Base-by-base conservation (phyloP, 2,797 vertebrate genomes). In the Steatocranus sp. region DNA sequence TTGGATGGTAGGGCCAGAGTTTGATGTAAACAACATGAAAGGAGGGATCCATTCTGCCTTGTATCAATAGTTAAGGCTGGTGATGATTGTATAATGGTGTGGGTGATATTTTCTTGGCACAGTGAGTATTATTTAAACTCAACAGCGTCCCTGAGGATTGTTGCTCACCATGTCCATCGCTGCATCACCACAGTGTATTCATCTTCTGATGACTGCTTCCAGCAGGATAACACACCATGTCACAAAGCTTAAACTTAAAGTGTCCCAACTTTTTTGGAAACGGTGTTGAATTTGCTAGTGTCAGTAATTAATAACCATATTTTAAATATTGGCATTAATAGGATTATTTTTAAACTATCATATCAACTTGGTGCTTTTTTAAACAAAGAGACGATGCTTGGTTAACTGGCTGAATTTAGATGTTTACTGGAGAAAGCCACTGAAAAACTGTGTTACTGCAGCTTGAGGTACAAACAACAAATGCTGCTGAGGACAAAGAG, bases 131-230 rank as follows among this genome's bases (percentile, higher is more conserved):
- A 38, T 2, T 38, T 38, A 20, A 66, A 66, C 34, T 38, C 34
- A 38, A 9, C 61, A 15, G 0, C 0, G 0, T 66, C 5, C 3
- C 34, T 23, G 34, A 66, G 34, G 14, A 38, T 66, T 23, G 7
- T 9, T 66, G 1, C n/a, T 23, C 34, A 38, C 7, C 61, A 0
- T 9, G 34, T 66, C 34, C 5, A 15, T 23, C 34, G 0, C 34
- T 66, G 34, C n/a, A 23, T 15, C 7, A 41, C n/a, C 5, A 8
- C 61, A 23, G 3, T 8, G 61, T 63, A 38, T 14, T 36, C n/a
- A 66, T 66, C 34, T 0, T 38, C 18, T 4, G 18, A 38, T 38
- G 58, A 2, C 0, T 63, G n/a, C 58, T 38, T 63, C 34, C 18
- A 36, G n/a, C 34, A 66, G n/a, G 34, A 4, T 61, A 61, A 36